Percentiles rank a stretch among this genome's conserved stretches.
Conservation (phyloP, 2,113 vertebrate genomes). For the Coracopsis vasa region DNA sequence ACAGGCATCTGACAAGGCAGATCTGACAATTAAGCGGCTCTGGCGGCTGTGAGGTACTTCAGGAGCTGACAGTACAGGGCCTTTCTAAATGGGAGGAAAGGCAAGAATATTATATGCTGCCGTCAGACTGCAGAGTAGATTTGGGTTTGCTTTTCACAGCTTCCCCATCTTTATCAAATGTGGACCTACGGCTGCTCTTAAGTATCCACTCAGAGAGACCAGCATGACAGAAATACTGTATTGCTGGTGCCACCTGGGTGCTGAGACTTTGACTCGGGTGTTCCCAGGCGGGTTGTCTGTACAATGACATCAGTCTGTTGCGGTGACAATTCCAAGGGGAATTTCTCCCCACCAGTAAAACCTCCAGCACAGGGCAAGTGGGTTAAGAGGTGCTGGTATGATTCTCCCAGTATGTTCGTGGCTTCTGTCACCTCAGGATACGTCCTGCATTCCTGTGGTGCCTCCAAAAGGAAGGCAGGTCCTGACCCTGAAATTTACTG, state of each 20-base stretch:
- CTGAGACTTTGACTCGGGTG: not conserved
- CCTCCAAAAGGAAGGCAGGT: not conserved
- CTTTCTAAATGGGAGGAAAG: not conserved
- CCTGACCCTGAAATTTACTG: not conserved
- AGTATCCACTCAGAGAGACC: not conserved
- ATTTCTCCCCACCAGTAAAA: not conserved
- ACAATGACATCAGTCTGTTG: not conserved
- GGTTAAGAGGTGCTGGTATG: not conserved
- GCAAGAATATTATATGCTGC: not conserved
- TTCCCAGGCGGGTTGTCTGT: not conserved
- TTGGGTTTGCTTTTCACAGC: not conserved
- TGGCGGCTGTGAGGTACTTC: not conserved
- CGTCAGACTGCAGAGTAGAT: not conserved
- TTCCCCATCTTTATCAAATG: not conserved
- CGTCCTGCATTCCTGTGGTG: not conserved
- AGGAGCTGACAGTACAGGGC: not conserved
- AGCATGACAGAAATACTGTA: not conserved
- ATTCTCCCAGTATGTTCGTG: fast-evolving
- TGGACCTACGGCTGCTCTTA: not conserved
- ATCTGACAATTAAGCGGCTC: not conserved
- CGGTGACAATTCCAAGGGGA: not conserved
- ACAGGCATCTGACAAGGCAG: not conserved
- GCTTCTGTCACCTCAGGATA: not conserved
- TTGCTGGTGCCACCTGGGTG: not conserved
- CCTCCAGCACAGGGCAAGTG: not conserved